phyloP scores from a whole-genome alignment of 2,797 vertebrate genomes.

The Lithobates sylvaticus region DNA sequence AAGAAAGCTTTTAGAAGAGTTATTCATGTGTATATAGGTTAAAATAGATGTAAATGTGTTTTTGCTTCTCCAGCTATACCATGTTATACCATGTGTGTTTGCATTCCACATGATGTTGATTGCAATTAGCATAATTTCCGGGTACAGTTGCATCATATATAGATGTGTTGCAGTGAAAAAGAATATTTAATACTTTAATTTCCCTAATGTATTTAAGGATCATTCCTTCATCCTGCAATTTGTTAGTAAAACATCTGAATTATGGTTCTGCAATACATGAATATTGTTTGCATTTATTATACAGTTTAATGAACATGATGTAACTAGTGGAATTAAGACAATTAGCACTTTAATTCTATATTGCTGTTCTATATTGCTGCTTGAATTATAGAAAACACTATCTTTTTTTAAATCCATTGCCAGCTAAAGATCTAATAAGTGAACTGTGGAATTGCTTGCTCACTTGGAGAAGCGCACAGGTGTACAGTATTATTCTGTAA shows the following conservation, averaged over 20 bases:
- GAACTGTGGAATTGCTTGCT: neutral
- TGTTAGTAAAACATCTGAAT: conserved; percentile 32
- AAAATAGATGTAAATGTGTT: conserved; percentile 10
- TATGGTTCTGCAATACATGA: conserved; percentile 26
- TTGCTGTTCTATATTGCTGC: conserved; percentile 9
- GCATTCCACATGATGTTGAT: conserved; percentile 51
- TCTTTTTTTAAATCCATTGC: neutral
- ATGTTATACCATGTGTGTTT: conserved; percentile 42
- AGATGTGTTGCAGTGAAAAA: conserved; percentile 34
- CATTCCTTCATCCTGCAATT: conserved; percentile 8
- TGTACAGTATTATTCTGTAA: too few relatives aligned
- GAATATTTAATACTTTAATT: conserved; percentile 61
- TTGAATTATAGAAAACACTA: neutral
- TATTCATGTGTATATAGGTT: conserved; percentile 1
- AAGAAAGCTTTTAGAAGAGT: neutral
- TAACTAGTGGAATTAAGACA: conserved; percentile 23
- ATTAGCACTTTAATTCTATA: conserved; percentile 17
- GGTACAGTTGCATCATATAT: conserved; percentile 37
- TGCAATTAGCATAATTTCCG: conserved; percentile 60
- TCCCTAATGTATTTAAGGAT: conserved; percentile 50
- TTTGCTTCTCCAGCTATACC: conserved; percentile 26
- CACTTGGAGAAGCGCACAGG: neutral
- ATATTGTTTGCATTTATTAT: conserved; percentile 39
- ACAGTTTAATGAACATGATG: conserved; percentile 19
- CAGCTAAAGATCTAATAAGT: neutral